These are phyloP conservation scores for Bradypodion pumilum DNA, from an alignment of 2,797 vertebrate species.

Conservation along the genomic window DNA sequence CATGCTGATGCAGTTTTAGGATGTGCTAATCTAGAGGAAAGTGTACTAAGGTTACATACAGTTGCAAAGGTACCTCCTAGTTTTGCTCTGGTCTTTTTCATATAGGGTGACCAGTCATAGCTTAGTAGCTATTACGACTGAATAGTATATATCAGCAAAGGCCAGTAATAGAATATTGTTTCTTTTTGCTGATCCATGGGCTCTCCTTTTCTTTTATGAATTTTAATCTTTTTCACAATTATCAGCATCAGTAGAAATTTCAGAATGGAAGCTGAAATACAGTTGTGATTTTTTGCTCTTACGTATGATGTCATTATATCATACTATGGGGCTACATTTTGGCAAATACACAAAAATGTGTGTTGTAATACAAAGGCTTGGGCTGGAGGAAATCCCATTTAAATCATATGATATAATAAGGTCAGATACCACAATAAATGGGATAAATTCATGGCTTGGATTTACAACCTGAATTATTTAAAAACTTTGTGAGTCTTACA, in stretches of 20 bases:
- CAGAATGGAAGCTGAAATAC: too few relatives aligned
- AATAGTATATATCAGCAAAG: not conserved
- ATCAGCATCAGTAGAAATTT: not conserved
- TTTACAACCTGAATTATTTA: not conserved
- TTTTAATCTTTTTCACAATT: not conserved
- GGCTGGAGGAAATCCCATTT: not conserved
- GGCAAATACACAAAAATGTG: not conserved
- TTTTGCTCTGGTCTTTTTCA: not conserved
- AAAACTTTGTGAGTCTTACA: not conserved
- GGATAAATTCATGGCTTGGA: not conserved
- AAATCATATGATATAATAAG: not conserved
- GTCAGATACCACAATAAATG: not conserved
- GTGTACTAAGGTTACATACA: not conserved
- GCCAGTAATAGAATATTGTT: not conserved
- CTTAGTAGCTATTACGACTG: not conserved
- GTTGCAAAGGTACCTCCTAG: not conserved
- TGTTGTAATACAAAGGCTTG: not conserved
- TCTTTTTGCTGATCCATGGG: not conserved
- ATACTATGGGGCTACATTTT: not conserved
- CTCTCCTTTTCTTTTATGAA: not conserved
- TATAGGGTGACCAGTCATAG: not conserved
- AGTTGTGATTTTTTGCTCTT: not conserved
- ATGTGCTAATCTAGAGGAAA: not conserved
- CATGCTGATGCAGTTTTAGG: not conserved
- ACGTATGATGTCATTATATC: not conserved